These are phyloP conservation scores for Onychomys arenicola DNA, from an alignment of 2,797 vertebrate species.

Conservation along the genomic window DNA sequence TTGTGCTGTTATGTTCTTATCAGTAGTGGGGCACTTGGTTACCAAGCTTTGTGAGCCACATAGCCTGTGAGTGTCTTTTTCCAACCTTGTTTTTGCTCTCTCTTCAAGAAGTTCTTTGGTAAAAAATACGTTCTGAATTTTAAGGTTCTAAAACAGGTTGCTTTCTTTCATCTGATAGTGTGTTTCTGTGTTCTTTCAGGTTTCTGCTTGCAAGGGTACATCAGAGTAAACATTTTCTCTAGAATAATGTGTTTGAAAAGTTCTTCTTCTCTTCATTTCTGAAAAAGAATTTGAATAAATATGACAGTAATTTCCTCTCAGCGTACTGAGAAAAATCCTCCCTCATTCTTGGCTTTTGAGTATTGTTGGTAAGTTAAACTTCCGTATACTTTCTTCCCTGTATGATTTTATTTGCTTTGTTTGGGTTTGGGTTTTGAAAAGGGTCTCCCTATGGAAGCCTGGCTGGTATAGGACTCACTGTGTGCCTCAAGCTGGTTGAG, in stretches of 20 bases:
- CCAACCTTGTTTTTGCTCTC: background rate
- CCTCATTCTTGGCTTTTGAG: background rate
- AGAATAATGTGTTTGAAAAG: background rate
- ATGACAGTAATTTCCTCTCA: background rate
- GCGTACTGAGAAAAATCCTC: background rate
- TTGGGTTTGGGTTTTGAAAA: background rate
- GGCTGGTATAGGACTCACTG: background rate
- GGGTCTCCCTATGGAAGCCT: background rate
- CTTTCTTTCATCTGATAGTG: background rate
- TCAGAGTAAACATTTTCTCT: background rate
- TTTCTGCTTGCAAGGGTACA: background rate
- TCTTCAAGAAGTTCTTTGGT: background rate
- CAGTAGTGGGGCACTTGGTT: background rate
- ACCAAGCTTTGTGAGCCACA: background rate
- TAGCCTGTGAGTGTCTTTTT: background rate
- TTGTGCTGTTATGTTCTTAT: background rate
- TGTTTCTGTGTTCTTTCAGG: background rate
- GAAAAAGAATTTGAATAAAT: conserved; percentile 33
- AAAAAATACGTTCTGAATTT: conserved; percentile 2
- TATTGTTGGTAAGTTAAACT: conserved; percentile 6
- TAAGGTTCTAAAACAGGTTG: conserved; percentile 15
- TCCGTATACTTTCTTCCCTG: background rate
- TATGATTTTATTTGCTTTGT: background rate
- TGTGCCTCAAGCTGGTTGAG: background rate
- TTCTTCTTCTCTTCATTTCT: conserved; percentile 36